These are phyloP conservation scores for Oxyteleia sp. DNA, from an alignment of 2,888 invertebrate genomes.

Conservation along the genomic window DNA sequence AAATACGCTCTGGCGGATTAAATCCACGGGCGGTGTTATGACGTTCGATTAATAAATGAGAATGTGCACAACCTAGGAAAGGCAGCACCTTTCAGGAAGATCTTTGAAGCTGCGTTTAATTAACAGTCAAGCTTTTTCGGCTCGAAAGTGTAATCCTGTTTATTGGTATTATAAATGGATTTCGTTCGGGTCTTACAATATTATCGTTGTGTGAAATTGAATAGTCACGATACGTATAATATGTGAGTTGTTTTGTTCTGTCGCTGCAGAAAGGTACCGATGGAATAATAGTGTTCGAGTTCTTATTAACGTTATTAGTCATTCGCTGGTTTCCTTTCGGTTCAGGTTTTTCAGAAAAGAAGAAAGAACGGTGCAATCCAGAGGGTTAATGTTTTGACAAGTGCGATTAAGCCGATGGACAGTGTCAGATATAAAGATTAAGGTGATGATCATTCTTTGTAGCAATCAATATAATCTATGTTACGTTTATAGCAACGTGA, in stretches of 20 bases:
- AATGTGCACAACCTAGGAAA: background rate
- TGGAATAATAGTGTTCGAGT: background rate
- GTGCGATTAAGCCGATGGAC: too few relatives aligned
- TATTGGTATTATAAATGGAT: constrained; percentile 29
- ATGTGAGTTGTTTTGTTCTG: constrained; percentile 22
- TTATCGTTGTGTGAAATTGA: constrained; percentile 25
- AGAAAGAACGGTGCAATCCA: too few relatives aligned
- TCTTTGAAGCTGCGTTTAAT: constrained; percentile 6
- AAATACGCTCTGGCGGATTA: constrained; percentile 10
- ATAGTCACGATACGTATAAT: constrained; percentile 26
- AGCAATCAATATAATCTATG: too few relatives aligned
- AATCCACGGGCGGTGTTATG: constrained; percentile 10
- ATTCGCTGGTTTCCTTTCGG: background rate
- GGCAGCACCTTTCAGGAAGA: background rate
- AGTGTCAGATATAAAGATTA: too few relatives aligned
- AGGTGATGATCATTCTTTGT: too few relatives aligned
- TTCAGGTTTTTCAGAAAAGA: background rate
- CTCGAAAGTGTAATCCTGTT: constrained; percentile 6
- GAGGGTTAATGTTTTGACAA: too few relatives aligned
- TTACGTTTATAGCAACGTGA: too few relatives aligned
- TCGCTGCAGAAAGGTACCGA: constrained; percentile 23
- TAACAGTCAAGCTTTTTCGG: background rate
- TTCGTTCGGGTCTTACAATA: constrained; percentile 1
- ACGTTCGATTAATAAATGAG: constrained; percentile 33
- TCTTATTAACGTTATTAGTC: background rate